Evolutionary conservation across 1,140 invertebrate genomes (phyloP), one percentile per base, ranked within the genome.

Genomic region (Drosophila lacertosa): DNA sequence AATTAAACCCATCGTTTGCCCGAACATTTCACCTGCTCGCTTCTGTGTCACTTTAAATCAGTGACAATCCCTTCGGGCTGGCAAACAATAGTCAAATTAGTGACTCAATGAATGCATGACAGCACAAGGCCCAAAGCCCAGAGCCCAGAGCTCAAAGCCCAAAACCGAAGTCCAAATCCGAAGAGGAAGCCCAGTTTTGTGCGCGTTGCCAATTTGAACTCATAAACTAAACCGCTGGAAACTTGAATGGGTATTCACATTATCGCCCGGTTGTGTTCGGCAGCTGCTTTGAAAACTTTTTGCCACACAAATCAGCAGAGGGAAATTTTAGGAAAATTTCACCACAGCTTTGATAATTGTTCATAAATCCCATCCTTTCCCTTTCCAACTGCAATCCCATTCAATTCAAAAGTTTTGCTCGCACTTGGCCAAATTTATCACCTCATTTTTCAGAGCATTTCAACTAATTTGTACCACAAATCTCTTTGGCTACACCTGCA

Each of bases 371-470:
- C 35, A 18, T 39, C 16, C 22, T 15, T 1, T n/a, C 15, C 6
- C 26, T 33, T 10, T 4, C 15, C 18, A 4, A 18, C 16, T 18
- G 22, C n/a, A n/a, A 2, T 32, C 47, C 20, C 42, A 68, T 73
- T 66, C 29, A 68, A 74, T 62, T 69, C 44, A 32, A 53, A 69
- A 74, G 65, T 73, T 73, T 62, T 33, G 29, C 42, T 63, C 37
- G 18, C 50, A 54, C 48, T 51, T 68, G 58, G 70, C 42, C 26
- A 60, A 74, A 79, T 74, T 74, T 79, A 77, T 74, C 65, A 77
- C 69, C 69, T 77, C 69, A 74, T 79, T 73, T 76, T 76, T 79
- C 73, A 73, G 20, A 54, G 51, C 73, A 69, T 79, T 76, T 79
- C 64, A 50, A 73, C 77, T 77, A 79, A 79, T 79, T 79, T 77